These are phyloP conservation scores for Percina caprodes DNA, from an alignment of 2,113 vertebrate genomes.

Conservation along the genomic window DNA sequence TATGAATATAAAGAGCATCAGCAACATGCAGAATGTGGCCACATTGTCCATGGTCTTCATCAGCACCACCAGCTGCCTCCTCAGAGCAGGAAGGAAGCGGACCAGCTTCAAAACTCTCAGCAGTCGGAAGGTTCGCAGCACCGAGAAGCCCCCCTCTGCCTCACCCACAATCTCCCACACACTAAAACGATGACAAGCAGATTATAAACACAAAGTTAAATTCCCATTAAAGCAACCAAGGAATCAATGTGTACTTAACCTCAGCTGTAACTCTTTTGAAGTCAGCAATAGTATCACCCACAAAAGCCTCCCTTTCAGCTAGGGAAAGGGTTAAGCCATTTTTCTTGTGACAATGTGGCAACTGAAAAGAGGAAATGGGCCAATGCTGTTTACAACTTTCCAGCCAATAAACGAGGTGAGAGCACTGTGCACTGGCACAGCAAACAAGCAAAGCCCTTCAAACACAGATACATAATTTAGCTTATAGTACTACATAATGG, in stretches of 20 bases:
- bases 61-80: slow-evolving; percentile 93
- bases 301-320: slow-evolving; percentile 1
- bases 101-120: slow-evolving; percentile 94
- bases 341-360: slow-evolving; percentile 15
- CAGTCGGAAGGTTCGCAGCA: slow-evolving; percentile 91
- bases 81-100: slow-evolving; percentile 92
- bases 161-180: slow-evolving; percentile 97
- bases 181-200: slow-evolving; percentile 72
- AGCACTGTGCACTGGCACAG: slow-evolving; percentile 36
- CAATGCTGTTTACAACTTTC: slow-evolving; percentile 42
- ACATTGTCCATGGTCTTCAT: slow-evolving; percentile 98
- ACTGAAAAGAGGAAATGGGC: slow-evolving; percentile 22
- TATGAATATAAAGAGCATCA: slow-evolving; percentile 97
- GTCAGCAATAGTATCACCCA: neutral
- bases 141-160: slow-evolving; percentile 91
- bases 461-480: slow-evolving; percentile 69
- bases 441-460: slow-evolving; percentile 61
- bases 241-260: slow-evolving; percentile 11
- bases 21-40: slow-evolving; percentile 95
- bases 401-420: slow-evolving; percentile 25
- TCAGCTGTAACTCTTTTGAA: slow-evolving; percentile 3
- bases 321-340: neutral
- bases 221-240: slow-evolving; percentile 11
- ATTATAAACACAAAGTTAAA: slow-evolving; percentile 15
- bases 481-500: slow-evolving; percentile 67